These are phyloP conservation scores for Archilochus colubris DNA, from an alignment of 2,113 vertebrate genomes.

Conservation along the genomic window DNA sequence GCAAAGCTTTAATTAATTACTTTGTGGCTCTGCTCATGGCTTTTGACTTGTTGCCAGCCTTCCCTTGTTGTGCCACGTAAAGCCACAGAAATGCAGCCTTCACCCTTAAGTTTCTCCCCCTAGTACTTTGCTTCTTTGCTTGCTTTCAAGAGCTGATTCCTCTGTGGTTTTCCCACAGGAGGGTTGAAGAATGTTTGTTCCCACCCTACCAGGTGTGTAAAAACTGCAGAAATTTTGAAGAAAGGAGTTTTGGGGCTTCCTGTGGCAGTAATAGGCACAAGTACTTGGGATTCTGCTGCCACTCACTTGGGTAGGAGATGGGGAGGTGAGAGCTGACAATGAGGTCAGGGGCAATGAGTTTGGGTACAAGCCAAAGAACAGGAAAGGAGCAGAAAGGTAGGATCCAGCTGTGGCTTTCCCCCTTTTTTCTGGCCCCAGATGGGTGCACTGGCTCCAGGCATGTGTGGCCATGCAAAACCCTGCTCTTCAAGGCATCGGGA, in stretches of 20 bases:
- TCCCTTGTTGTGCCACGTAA: background rate
- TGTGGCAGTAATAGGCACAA: background rate
- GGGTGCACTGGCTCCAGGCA: background rate
- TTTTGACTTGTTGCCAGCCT: background rate
- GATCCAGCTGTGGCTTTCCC: background rate
- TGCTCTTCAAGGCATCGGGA: fast-evolving
- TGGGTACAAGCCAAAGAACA: background rate
- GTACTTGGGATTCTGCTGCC: fast-evolving
- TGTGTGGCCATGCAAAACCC: background rate
- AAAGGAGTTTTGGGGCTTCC: background rate
- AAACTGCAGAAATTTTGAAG: background rate
- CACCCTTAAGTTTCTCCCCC: background rate
- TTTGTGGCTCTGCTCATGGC: background rate
- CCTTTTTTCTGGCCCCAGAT: background rate
- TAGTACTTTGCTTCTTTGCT: background rate
- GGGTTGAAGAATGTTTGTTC: fast-evolving
- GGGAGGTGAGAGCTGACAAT: background rate
- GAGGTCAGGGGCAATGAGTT: background rate
- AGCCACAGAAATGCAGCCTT: background rate
- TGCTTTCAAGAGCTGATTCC: background rate
- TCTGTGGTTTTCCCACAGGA: background rate
- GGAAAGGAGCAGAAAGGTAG: background rate
- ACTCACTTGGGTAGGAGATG: no score
- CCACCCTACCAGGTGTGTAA: fast-evolving
- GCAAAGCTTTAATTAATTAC: background rate